Evolutionary conservation across 1,140 invertebrate species (phyloP), one percentile per base, ranked within the genome.

Genomic region (Trinorchestia longiramus): DNA sequence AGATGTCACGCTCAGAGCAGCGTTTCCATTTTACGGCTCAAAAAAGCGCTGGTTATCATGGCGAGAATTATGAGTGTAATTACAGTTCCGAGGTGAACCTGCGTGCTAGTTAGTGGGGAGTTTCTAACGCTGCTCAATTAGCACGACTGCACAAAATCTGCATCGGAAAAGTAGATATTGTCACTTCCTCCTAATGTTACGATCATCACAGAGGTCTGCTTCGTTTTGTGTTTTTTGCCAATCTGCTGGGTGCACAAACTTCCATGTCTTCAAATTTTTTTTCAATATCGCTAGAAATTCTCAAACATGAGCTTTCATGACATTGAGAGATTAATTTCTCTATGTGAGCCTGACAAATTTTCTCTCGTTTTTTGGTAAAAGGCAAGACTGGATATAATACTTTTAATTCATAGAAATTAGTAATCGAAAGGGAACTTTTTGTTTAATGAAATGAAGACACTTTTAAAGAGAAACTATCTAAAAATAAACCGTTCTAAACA

Each of bases 31-130:
- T 77, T 36, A 77, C 28, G 62, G 28, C 62, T 23, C 62, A 77
- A 77, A 77, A 77, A 77, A 77, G 62, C 62, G 36, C 62, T 77
- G 62, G 62, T 77, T 77, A 77, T 77, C 62, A 77, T 77, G 62
- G 28, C 62, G 62, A 77, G 28, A 77, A 77, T 77, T 77, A 77
- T 77, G 62, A 77, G 62, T 77, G 28, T 28, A 77, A 77, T 77
- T 77, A 77, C 62, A 77, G 62, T 77, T 77, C 62, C 28, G 62
- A 77, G 28, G 62, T 77, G 62, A 28, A 77, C 62, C 62, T 19
- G 62, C 62, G 28, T 28, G 62, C 11, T 28, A 77, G 62, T 77
- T 77, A 77, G 62, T 77, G 62, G 62, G 36, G 62, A 77, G 62
- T 77, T 77, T 77, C 62, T 77, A 3, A 28, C 28, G 8, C 62